phyloP scores from a whole-genome alignment of 2,113 vertebrate species.

The Enhydra lutris region DNA sequence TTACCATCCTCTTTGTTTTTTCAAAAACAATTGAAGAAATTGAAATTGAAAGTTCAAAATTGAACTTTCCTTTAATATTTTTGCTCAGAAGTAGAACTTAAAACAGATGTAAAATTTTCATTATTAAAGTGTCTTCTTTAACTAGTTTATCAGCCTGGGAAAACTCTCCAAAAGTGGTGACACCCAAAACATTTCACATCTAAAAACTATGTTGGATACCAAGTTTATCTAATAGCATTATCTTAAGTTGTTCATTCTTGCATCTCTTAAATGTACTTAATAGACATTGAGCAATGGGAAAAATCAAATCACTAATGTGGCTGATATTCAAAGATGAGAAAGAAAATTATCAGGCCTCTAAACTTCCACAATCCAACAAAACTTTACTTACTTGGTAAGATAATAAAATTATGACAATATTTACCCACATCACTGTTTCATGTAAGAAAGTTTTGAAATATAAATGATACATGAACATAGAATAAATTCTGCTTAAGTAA shows the following conservation, averaged over 20 bases:
- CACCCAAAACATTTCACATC: not conserved
- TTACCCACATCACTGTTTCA: constrained; percentile 45
- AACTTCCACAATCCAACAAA: constrained; percentile 33
- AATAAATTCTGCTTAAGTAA: constrained; percentile 3
- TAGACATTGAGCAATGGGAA: constrained; percentile 3
- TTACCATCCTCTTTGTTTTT: not conserved
- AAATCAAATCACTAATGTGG: constrained; percentile 45
- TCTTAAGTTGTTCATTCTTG: not conserved
- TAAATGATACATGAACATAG: not conserved
- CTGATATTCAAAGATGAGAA: constrained; percentile 19
- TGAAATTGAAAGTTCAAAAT: not conserved
- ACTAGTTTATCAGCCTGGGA: not conserved
- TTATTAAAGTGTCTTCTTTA: not conserved
- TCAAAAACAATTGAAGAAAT: not conserved
- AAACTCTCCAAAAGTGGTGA: not conserved
- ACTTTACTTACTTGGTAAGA: not conserved
- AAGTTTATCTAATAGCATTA: not conserved
- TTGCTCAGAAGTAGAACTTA: not conserved
- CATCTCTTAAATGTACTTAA: constrained; percentile 20
- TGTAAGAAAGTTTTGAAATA: not conserved
- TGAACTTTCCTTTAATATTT: not conserved
- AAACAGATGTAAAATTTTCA: not conserved
- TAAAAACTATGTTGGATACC: not conserved
- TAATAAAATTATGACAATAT: not conserved
- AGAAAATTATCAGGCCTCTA: not conserved